Base-by-base conservation (phyloP, 2,888 invertebrate genomes). In the Acleris emargana region DNA sequence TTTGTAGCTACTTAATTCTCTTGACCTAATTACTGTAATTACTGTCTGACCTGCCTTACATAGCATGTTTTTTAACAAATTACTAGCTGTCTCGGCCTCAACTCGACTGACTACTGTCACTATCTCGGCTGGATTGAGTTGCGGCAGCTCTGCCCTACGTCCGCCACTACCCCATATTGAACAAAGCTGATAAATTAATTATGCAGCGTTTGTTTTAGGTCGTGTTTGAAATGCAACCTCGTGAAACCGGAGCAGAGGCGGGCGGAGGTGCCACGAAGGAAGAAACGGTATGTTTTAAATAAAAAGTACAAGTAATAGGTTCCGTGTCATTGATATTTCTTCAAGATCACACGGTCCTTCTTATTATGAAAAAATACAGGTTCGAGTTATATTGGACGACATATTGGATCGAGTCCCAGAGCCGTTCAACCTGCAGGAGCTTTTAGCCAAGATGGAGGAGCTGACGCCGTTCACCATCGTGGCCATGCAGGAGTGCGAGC, bases 391-490 rank as follows among this genome's bases (percentile, higher is more conserved):
- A 50, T 83, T 99, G 62, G 98, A 99, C 78, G 98, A 99, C 77
- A 95, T 98, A 55, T 75, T 96, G 67, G 98, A 98, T 80, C 96
- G 97, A 84, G 93, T 98, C 13, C 98, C 98, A 0, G 97, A 97
- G 68, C 96, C 96, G 61, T 99, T 98, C 84, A 97, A 96, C 79
- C 95, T 99, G 75, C 80, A 90, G 0, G 99, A 99, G 81, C 94
- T 99, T 78, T 96, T 96, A 95, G 95, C 94, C 1, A 97, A 97
- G 83, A 95, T 95, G 4, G 98, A 98, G 84, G 98, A 99, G 76
- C 93, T 96, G 69, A 97, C 97, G 3, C 99, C 99, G 0, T 99
- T 95, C 82, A 96, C 97, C 0, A 97, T 98, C 59, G 99, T 99
- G 0, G 97, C 97, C 0, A 94, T 97, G 75, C 97, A 99, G 71